These are phyloP conservation scores for Notarius quadriscutis DNA, from an alignment of 2,113 vertebrate genomes.

Conservation along the genomic window DNA sequence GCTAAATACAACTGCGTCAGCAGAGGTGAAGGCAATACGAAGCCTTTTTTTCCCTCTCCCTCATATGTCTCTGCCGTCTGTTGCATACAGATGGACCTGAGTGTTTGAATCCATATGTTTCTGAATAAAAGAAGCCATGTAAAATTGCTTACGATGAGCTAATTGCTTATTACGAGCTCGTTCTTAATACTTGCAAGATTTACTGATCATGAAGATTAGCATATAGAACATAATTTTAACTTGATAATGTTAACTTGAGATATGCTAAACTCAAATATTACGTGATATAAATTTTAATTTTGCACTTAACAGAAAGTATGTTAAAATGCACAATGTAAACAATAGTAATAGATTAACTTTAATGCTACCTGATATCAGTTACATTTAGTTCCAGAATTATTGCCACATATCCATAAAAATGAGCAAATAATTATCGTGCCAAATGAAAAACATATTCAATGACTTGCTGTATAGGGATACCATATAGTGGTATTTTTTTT, in stretches of 20 bases:
- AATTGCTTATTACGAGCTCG: neutral
- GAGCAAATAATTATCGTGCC: neutral
- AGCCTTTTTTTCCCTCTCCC: constrained; percentile 19
- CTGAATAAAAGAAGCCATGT: neutral
- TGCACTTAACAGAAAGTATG: neutral
- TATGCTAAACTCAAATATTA: neutral
- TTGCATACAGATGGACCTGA: constrained; percentile 46
- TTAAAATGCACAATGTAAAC: neutral
- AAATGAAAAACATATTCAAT: neutral
- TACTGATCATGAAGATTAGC: neutral
- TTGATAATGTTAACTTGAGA: neutral
- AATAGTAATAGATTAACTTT: neutral
- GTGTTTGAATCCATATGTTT: constrained; percentile 34
- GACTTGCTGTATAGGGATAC: neutral
- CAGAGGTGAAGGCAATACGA: constrained; percentile 23
- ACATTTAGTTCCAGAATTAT: neutral
- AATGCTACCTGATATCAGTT: neutral
- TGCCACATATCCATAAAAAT: neutral
- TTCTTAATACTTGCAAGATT: neutral
- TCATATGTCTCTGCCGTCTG: constrained; percentile 36
- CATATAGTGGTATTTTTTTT: neutral
- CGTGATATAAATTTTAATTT: neutral
- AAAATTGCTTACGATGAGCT: neutral
- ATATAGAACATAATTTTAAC: neutral
- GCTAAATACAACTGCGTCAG: constrained; percentile 36